Conservation (phyloP, 2,113 vertebrate species). For the Dendrocopos noguchii region DNA sequence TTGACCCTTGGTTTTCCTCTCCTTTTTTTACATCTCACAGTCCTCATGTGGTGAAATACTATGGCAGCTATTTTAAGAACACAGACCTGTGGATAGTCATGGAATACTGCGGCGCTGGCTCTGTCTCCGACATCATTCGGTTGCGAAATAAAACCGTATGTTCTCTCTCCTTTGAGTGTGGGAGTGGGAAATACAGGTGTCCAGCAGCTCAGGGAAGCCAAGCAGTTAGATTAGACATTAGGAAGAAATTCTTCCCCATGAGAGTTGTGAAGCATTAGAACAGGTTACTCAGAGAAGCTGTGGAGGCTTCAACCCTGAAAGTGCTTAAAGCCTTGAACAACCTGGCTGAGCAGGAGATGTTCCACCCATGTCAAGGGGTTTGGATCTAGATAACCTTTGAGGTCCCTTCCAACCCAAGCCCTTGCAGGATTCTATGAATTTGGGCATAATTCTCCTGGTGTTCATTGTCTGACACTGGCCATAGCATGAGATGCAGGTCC, state of each 20-base stretch:
- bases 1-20: background rate
- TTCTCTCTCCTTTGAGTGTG: background rate
- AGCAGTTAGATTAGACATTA: background rate
- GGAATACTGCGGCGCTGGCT: conserved; percentile 95
- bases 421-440: background rate
- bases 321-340: too few species aligned
- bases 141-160: conserved; percentile 92
- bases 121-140: conserved; percentile 94
- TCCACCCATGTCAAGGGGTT: too few species aligned
- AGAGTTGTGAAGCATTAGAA: too few species aligned
- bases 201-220: background rate
- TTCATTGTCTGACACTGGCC: background rate
- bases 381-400: too few species aligned
- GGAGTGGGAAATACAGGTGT: background rate
- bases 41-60: conserved; percentile 92
- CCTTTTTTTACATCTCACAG: conserved; percentile 51
- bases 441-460: background rate
- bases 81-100: conserved; percentile 97
- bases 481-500: background rate
- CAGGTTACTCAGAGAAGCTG: too few species aligned
- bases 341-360: too few species aligned
- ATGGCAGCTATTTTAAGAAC: conserved; percentile 97
- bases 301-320: too few species aligned
- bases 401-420: too few species aligned
- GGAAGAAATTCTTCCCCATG: too few species aligned